phyloP scores from a whole-genome alignment of 2,888 invertebrate species.

The Acanthosoma haemorrhoidale region DNA sequence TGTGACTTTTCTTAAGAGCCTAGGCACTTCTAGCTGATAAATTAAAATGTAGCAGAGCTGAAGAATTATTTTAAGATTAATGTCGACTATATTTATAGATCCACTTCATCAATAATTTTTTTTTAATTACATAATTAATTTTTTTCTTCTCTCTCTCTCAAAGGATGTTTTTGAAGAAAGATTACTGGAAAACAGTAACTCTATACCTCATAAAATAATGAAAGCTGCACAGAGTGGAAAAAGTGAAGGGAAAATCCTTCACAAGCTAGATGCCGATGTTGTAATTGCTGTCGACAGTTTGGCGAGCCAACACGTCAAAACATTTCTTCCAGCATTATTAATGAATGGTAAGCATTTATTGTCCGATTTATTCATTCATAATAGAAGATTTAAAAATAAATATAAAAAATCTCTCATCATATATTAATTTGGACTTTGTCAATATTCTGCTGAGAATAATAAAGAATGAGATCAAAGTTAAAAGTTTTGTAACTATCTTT shows the following conservation, averaged over 20 bases:
- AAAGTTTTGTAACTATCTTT: no score
- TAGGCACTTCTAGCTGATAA: no score
- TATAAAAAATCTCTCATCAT: no score
- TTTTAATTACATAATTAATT: background rate
- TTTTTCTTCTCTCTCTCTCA: background rate
- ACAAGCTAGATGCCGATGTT: conserved; percentile 3
- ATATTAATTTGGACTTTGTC: no score
- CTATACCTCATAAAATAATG: background rate
- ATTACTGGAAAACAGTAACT: background rate
- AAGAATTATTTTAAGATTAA: no score
- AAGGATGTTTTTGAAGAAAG: background rate
- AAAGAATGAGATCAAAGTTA: no score
- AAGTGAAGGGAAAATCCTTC: background rate
- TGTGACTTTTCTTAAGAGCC: no score
- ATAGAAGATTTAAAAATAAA: no score
- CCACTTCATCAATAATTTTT: no score
- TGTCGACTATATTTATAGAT: no score
- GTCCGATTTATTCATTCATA: background rate
- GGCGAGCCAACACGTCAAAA: background rate
- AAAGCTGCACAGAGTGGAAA: background rate
- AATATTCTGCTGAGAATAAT: no score
- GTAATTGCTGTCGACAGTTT: conserved; percentile 4
- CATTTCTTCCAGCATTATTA: conserved; percentile 1
- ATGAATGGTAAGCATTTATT: background rate
- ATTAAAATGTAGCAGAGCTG: no score